Base-by-base conservation (phyloP, 2,797 vertebrate species). In the Petrocephalus schoutedeni region DNA sequence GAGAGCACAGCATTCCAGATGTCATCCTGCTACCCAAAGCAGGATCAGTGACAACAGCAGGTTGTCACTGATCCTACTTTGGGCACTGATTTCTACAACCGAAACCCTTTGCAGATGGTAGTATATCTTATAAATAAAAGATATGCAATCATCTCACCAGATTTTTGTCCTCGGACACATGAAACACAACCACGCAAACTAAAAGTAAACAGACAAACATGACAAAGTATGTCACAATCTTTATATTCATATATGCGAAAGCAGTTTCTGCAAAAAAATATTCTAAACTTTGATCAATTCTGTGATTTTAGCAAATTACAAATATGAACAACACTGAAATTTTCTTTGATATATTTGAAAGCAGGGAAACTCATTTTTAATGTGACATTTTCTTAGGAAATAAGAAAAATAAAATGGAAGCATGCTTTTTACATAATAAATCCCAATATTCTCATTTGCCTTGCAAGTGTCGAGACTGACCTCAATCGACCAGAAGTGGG, bases 401-500 rank as follows among this genome's bases (percentile, higher is more conserved):
- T 32, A 67, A 67, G 23, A 67, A 67, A 67, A 67, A 67, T 32
- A 0, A 67, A 67, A 67, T 67, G 9, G 0, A 5, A 67, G 28
- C 61, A 32, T 32, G 23, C 23, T 32, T 28, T 67, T 28, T 67
- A 67, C 61, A 67, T 67, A 32, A 12, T 32, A 19, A 41, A 74
- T 41, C 21, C 0, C 32, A 14, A 41, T 41, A 74, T 41, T 74
- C 67, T 74, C 4, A 74, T 19, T 74, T 6, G 5, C 0, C n/a
- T 28, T 53, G 21, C 6, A 54, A 23, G 9, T 1, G 21, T 19
- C 51, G 1, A 51, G 0, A 53, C 90, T 28, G n/a, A 97, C 97
- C 97, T 97, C 28, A 97, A 89, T 58, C 97, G 94, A 8, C 93
- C 86, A 0, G 87, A 0, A 0, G 96, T 97, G 36, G 96, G 96